Evolutionary conservation across 2,888 invertebrate species (phyloP), one percentile per base, ranked within the genome.

Genomic region (Epirrhoe alternata): DNA sequence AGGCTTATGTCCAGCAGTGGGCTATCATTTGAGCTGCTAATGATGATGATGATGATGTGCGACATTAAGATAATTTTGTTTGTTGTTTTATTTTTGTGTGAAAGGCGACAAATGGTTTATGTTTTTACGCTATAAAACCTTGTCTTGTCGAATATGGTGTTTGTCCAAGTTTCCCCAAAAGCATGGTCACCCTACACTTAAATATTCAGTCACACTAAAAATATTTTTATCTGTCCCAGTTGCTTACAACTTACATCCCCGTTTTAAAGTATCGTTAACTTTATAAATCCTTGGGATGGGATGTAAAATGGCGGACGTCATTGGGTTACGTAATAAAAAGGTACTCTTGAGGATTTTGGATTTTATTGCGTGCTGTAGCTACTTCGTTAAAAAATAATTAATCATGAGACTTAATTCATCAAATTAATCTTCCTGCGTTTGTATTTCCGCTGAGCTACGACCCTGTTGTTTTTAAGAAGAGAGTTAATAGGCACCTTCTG

Each of bases 231-330:
- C 54, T 68, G 38, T 49, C 38, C 35, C 51, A 31, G 54, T 60
- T 50, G 53, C 60, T 60, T 52, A 55, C 51, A 55, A 56, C 33
- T 56, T 66, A 69, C 58, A 66, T 33, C 51, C 38, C 64, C 47
- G 52, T 73, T 73, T 61, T 65, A 68, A 67, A 68, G 49, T 64
- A 63, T 53, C 62, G 64, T 69, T 68, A 70, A 69, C 64, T 70
- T 68, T 70, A 67, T 66, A 65, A 61, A 61, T 63, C 64, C 49
- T 17, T 64, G 63, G 60, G 63, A 67, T 54, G 47, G 62, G 64
- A 60, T 69, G 68, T 64, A 58, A 71, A 73, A 71, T 45, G 58
- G 53, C 49, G 56, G 61, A 58, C 57, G 58, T 50, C 51, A 10
- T 61, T 62, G 14, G 35, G 57, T 45, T 6, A 16, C 55, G 51